Percentiles rank a stretch among this genome's conserved stretches.
Conservation (phyloP, 2,888 invertebrate genomes). For the Protophormia terraenovae region DNA sequence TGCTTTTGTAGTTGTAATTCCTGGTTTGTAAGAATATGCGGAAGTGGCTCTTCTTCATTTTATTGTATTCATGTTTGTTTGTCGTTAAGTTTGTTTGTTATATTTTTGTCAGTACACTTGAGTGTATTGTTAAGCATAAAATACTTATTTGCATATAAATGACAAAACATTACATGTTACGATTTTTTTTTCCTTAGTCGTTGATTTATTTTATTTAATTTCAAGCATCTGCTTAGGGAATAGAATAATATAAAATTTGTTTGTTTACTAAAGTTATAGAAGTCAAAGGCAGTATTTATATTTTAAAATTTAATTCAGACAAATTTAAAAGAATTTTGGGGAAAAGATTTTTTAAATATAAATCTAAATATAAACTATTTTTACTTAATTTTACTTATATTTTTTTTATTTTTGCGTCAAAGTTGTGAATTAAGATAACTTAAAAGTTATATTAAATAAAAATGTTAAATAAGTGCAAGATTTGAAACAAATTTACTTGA, state of each 20-base stretch:
- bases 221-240: background rate
- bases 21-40: background rate
- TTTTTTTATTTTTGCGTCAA: no score
- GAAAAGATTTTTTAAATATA: no score
- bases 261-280: background rate
- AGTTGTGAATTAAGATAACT: no score
- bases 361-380: no score
- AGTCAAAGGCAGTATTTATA: background rate
- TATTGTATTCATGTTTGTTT: background rate
- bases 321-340: no score
- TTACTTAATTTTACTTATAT: no score
- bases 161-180: conserved; percentile 37
- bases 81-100: background rate
- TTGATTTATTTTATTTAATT: conserved; percentile 1
- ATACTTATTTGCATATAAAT: conserved; percentile 61
- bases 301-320: background rate
- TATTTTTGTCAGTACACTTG: background rate
- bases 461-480: no score
- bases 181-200: background rate
- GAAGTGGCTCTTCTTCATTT: background rate
- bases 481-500: no score
- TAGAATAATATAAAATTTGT: background rate
- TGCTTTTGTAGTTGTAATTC: conserved; percentile 1
- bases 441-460: no score
- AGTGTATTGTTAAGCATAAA: background rate